A percentile compares a stretch with the other conserved stretches of the same genome.
Conservation (phyloP, 2,113 vertebrate species). For the Tiliqua scincoides region DNA sequence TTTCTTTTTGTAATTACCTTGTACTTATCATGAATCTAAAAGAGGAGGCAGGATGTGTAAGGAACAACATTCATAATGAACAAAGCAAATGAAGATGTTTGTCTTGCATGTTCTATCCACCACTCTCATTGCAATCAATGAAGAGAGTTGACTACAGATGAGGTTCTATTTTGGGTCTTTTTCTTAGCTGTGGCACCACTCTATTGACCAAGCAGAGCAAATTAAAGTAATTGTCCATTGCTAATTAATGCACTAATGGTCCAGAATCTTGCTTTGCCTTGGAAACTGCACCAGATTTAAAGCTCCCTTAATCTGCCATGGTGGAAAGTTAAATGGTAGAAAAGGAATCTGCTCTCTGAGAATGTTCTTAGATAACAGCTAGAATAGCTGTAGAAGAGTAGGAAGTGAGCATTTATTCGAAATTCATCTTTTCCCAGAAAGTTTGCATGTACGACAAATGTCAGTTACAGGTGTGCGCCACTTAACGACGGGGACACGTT, state of each 20-base stretch:
- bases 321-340: background rate
- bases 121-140: background rate
- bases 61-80: background rate
- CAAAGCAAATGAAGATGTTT: background rate
- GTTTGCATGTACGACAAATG: rapidly evolving
- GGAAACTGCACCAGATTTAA: background rate
- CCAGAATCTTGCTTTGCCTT: background rate
- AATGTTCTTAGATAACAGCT: background rate
- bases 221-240: background rate
- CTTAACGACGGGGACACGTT: too few species aligned
- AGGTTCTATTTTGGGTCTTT: background rate
- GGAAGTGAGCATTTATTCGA: background rate
- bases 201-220: background rate
- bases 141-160: background rate
- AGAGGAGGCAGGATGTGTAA: too few species aligned
- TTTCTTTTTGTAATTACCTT: background rate
- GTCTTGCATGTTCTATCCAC: background rate
- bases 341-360: background rate
- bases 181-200: background rate
- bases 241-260: background rate
- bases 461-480: too few species aligned
- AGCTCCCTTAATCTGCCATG: background rate
- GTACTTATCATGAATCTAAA: background rate
- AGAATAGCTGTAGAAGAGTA: background rate
- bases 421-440: background rate